Base-by-base conservation (phyloP, 2,888 invertebrate species). In the Lycocerus yunnanus region DNA sequence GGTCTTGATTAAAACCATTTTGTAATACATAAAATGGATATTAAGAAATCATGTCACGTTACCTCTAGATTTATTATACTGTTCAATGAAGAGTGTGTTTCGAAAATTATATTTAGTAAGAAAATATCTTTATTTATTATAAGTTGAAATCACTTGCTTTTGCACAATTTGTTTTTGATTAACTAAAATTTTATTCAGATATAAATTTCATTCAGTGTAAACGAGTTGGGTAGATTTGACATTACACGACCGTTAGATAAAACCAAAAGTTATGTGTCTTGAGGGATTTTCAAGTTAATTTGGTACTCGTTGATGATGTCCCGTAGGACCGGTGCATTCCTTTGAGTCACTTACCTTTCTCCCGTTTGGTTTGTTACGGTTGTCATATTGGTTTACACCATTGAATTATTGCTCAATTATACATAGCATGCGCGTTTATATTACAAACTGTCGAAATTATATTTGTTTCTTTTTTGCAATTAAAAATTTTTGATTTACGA, bases 251-350 rank as follows among this genome's bases (percentile, higher is more conserved):
- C 84, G 83, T 84, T 83, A 84, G 84, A 85, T 85, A 83, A 84
- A 84, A 84, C 83, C 82, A 81, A 84, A 84, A 86, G 84, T 86
- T 86, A 86, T 86, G 84, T 80, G 81, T 84, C 86, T 83, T 82
- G 20, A 68, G 84, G 81, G 86, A 83, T 80, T 83, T 81, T 81
- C 82, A 82, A 84, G 85, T 85, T 86, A 86, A 86, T 86, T 86
- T 85, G 85, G 83, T 86, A 85, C 82, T 83, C 83, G 84, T 83
- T 85, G 85, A 86, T 85, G 85, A 85, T 83, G 85, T 86, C 86
- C 85, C 85, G 76, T 78, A 80, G 85, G 85, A 84, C 76, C 67
- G 66, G 60, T 74, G 73, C 79, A 77, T 79, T 80, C 79, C 79
- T 77, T 71, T 76, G 75, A 73, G 73, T 68, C 76, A 68, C 72